A percentile compares a stretch with the other conserved stretches of the same genome.
Conservation (phyloP, 1,140 invertebrate genomes). For the Apis laboriosa region DNA sequence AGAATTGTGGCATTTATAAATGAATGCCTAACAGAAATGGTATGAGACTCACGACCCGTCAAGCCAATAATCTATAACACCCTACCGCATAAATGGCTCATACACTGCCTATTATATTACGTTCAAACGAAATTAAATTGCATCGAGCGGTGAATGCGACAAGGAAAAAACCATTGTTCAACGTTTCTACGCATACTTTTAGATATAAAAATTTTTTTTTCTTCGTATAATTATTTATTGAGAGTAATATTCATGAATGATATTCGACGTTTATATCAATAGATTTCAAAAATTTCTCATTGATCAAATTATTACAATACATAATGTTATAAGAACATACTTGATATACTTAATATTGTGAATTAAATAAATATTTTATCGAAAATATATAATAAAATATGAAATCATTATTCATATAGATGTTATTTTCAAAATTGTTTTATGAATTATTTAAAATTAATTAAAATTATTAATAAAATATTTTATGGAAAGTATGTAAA, state of each 20-base stretch:
- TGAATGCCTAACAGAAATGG: conserved; percentile 51
- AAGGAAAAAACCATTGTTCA: conserved; percentile 13
- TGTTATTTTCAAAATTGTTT: too few species aligned
- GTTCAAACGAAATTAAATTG: conserved; percentile 53
- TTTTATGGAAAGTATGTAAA: too few species aligned
- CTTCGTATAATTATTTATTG: neutral
- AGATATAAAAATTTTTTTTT: neutral
- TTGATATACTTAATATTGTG: too few species aligned
- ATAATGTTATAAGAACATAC: neutral
- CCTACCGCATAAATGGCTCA: conserved; percentile 44
- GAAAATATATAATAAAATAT: too few species aligned
- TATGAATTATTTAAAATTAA: too few species aligned
- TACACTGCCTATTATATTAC: conserved; percentile 48
- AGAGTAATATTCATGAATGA: neutral
- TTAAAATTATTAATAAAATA: too few species aligned
- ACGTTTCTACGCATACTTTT: conserved; percentile 1
- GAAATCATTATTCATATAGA: too few species aligned
- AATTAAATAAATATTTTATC: too few species aligned
- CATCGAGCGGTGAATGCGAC: conserved; percentile 19
- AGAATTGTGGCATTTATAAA: conserved; percentile 63
- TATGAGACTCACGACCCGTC: conserved; percentile 37
- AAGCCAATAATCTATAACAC: conserved; percentile 61
- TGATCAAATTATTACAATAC: neutral
- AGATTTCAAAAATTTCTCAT: neutral
- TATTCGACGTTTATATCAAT: neutral